phyloP scores from a whole-genome alignment of 2,797 vertebrate species.

The Acanthurus lineatus region DNA sequence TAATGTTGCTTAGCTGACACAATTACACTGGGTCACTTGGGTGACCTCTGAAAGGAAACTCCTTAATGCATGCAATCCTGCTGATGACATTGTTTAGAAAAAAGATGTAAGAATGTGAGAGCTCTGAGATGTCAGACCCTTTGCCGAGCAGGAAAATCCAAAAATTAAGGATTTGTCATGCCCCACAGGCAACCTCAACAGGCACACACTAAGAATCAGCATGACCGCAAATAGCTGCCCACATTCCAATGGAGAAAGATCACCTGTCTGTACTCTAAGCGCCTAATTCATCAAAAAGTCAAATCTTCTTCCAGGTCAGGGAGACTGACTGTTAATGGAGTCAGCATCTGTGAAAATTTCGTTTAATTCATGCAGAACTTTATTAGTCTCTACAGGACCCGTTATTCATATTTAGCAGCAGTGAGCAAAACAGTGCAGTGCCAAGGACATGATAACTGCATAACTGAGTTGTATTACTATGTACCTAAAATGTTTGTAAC shows the following conservation, averaged over 20 bases:
- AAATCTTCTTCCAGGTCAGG: slow-evolving; percentile 45
- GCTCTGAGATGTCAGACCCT: slow-evolving; percentile 41
- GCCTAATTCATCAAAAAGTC: slow-evolving; percentile 49
- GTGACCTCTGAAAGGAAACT: slow-evolving; percentile 29
- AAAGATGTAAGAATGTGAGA: slow-evolving; percentile 23
- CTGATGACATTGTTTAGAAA: slow-evolving; percentile 66
- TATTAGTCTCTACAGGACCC: slow-evolving; percentile 3
- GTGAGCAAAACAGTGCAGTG: background rate
- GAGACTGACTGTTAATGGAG: slow-evolving; percentile 35
- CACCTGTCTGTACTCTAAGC: slow-evolving; percentile 56
- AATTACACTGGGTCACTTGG: slow-evolving; percentile 30
- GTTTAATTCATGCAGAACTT: slow-evolving; percentile 26
- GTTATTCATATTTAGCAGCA: slow-evolving; percentile 22
- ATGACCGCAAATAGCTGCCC: slow-evolving; percentile 48
- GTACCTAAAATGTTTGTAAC: background rate
- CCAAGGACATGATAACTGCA: background rate
- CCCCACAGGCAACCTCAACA: slow-evolving; percentile 49
- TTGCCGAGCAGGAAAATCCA: slow-evolving; percentile 48
- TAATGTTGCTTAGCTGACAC: slow-evolving; percentile 51
- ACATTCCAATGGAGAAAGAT: slow-evolving; percentile 70
- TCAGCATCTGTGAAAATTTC: slow-evolving; percentile 41
- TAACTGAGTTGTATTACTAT: background rate
- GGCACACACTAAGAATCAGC: slow-evolving; percentile 49
- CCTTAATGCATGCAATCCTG: slow-evolving; percentile 40
- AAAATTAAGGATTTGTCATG: slow-evolving; percentile 57